Conservation (phyloP, 2,113 vertebrate species). For the Gymnobelideus leadbeateri region DNA sequence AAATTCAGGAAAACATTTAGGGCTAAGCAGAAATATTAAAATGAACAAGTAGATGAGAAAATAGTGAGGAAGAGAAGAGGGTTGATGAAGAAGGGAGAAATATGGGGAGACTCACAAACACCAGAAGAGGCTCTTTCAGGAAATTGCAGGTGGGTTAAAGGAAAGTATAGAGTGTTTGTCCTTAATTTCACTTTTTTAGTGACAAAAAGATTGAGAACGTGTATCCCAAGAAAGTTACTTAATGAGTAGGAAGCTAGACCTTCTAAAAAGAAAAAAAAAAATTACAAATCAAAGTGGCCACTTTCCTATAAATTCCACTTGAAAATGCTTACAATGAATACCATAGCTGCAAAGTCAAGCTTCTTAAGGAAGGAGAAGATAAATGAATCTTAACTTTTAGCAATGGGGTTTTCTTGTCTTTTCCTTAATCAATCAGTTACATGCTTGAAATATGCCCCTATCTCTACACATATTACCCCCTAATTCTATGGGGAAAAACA, state of each 20-base stretch:
- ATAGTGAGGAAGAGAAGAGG: not conserved
- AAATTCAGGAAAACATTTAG: not conserved
- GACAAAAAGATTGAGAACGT: not conserved
- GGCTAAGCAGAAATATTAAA: not conserved
- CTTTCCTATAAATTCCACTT: not conserved
- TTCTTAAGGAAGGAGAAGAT: slow-evolving; percentile 12
- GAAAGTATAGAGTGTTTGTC: not conserved
- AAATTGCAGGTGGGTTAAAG: not conserved
- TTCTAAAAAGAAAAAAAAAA: slow-evolving; percentile 46
- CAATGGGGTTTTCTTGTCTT: slow-evolving; percentile 5
- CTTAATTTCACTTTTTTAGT: not conserved
- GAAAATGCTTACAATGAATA: not conserved
- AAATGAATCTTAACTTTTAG: slow-evolving; percentile 38
- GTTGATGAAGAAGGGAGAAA: not conserved
- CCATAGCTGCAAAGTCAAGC: not conserved
- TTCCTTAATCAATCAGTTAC: slow-evolving; percentile 4
- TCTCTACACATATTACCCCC: slow-evolving; percentile 25
- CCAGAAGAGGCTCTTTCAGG: not conserved
- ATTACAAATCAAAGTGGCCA: not conserved
- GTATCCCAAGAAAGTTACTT: slow-evolving; percentile 11
- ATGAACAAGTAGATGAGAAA: not conserved
- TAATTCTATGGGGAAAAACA: not conserved
- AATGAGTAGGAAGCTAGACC: slow-evolving; percentile 30
- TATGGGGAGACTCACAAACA: not conserved
- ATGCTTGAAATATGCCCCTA: not conserved